Evolutionary conservation across 2,797 vertebrate species (phyloP).

Genomic region (Erpetoichthys calabaricus): DNA sequence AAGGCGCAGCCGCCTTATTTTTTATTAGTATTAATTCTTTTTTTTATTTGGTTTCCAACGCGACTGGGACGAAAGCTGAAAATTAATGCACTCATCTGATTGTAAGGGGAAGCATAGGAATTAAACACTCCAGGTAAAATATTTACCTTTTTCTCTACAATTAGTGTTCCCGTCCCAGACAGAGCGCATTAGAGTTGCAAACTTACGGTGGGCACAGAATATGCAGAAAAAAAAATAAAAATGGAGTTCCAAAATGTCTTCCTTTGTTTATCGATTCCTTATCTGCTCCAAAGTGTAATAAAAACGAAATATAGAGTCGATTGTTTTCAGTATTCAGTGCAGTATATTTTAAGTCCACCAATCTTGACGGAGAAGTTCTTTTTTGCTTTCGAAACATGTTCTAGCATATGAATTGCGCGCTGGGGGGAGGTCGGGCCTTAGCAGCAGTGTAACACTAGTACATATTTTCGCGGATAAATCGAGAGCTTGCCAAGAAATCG

Average conservation of each 20-base stretch:
- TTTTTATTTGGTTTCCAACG: not conserved
- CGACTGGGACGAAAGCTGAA: not conserved
- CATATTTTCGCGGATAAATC: too few species aligned
- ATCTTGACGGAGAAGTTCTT: too few species aligned
- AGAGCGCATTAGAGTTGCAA: not conserved
- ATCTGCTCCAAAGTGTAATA: not conserved
- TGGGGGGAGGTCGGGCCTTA: too few species aligned
- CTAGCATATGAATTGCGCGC: too few species aligned
- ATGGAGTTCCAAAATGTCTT: slow-evolving; percentile 4
- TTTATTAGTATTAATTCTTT: too few species aligned
- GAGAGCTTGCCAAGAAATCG: too few species aligned
- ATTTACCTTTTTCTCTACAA: not conserved
- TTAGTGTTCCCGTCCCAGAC: not conserved
- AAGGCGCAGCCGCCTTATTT: not conserved
- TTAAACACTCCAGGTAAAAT: not conserved
- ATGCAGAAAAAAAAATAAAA: not conserved
- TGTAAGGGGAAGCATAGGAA: not conserved
- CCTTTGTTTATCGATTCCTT: not conserved
- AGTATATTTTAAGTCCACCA: too few species aligned
- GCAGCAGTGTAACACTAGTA: too few species aligned
- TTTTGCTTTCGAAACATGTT: too few species aligned
- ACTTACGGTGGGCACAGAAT: not conserved
- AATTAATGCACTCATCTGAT: not conserved
- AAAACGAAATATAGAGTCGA: too few species aligned
- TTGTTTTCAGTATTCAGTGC: too few species aligned